Evolutionary conservation across 2,888 invertebrate genomes (phyloP).

Genomic region (Agrochola litura): DNA sequence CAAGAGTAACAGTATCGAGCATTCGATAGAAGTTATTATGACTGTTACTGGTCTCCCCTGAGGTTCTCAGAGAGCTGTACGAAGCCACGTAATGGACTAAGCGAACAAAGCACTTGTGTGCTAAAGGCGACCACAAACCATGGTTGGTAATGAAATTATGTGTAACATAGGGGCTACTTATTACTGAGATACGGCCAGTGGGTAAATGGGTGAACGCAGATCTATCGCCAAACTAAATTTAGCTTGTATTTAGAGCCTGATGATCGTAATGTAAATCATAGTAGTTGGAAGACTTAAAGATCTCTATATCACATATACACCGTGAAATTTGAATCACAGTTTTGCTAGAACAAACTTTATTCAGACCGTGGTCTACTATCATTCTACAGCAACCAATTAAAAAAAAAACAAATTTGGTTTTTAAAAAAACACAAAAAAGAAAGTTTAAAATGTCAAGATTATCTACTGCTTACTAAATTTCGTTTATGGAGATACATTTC

Average conservation of each 20-base stretch:
- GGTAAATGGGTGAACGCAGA: constrained; percentile 40
- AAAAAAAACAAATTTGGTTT: too few species aligned
- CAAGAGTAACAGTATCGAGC: constrained; percentile 63
- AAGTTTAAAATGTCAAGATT: too few species aligned
- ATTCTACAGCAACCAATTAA: too few species aligned
- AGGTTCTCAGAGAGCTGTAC: constrained; percentile 71
- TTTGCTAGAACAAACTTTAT: too few species aligned
- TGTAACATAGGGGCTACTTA: constrained; percentile 67
- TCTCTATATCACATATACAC: background rate
- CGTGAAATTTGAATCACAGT: too few species aligned
- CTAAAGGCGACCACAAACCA: constrained; percentile 63
- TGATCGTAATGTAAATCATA: background rate
- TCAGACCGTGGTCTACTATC: too few species aligned
- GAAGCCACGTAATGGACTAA: constrained; percentile 72
- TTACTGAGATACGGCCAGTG: constrained; percentile 36
- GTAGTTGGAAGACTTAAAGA: background rate
- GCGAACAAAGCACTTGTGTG: constrained; percentile 64
- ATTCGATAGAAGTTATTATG: constrained; percentile 76
- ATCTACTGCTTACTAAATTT: too few species aligned
- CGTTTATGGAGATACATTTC: too few species aligned
- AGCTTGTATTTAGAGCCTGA: background rate
- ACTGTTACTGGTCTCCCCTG: constrained; percentile 73
- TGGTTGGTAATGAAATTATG: constrained; percentile 72
- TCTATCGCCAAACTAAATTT: constrained; percentile 32
- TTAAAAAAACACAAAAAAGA: too few species aligned